Evolutionary conservation across 1,140 invertebrate genomes (phyloP).

Genomic region (Bacillus rossius): DNA sequence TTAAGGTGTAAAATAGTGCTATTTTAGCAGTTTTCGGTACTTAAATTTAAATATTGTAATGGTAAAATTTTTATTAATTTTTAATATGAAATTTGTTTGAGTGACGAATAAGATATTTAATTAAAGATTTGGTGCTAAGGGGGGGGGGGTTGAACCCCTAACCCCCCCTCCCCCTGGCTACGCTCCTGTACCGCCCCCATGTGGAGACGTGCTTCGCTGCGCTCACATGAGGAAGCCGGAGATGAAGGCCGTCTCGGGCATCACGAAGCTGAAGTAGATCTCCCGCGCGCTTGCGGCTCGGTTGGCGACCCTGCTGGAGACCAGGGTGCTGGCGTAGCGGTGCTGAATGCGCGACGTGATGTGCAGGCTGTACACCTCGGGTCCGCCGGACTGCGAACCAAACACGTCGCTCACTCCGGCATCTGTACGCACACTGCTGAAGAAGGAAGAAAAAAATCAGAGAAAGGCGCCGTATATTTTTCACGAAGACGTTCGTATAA

Average conservation of each 20-base stretch:
- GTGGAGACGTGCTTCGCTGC: not conserved
- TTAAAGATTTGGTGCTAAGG: too few relatives aligned
- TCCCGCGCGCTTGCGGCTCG: slow-evolving; percentile 49
- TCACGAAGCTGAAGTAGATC: slow-evolving; percentile 52
- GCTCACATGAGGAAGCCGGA: slow-evolving; percentile 56
- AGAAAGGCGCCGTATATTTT: too few relatives aligned
- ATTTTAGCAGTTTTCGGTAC: too few relatives aligned
- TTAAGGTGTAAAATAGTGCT: not conserved
- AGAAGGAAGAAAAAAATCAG: too few relatives aligned
- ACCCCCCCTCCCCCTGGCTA: not conserved
- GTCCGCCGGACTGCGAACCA: too few relatives aligned
- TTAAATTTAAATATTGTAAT: too few relatives aligned
- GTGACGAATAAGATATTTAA: too few relatives aligned
- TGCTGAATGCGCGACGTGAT: slow-evolving; percentile 50
- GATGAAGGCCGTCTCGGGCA: slow-evolving; percentile 60
- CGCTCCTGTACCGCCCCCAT: not conserved
- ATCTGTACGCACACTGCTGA: too few relatives aligned
- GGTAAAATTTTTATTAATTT: too few relatives aligned
- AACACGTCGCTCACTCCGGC: too few relatives aligned
- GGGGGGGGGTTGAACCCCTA: not conserved
- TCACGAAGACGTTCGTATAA: too few relatives aligned
- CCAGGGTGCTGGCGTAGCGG: slow-evolving; percentile 52
- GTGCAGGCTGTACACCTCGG: slow-evolving; percentile 43
- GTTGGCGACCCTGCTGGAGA: slow-evolving; percentile 53
- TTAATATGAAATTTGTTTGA: too few relatives aligned